Conservation (phyloP, 2,113 vertebrate species). For the Rhodinocichla rosea region DNA sequence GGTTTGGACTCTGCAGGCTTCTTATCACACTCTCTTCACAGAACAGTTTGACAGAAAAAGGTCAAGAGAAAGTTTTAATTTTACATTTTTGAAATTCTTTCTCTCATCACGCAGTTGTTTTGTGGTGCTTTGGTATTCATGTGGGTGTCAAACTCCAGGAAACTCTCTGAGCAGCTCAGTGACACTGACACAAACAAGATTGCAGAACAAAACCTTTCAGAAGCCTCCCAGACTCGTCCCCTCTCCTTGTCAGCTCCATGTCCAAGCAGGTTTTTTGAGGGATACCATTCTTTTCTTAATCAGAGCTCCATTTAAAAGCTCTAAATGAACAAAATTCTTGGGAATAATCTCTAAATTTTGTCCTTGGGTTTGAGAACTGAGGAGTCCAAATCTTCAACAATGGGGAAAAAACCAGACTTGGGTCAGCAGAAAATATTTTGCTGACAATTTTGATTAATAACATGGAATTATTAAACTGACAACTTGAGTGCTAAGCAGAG, state of each 20-base stretch:
- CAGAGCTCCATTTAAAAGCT: neutral
- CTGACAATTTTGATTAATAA: neutral
- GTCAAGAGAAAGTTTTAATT: conserved; percentile 48
- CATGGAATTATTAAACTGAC: neutral
- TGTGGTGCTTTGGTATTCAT: conserved; percentile 13
- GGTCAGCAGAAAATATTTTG: neutral
- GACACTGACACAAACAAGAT: conserved; percentile 49
- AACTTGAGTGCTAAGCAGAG: neutral
- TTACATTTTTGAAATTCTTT: conserved; percentile 58
- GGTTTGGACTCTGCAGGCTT: neutral
- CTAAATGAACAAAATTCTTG: neutral
- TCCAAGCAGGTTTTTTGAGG: neutral
- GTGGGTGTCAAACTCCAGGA: neutral
- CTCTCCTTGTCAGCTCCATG: neutral
- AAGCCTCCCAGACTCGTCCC: neutral
- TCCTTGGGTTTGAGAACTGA: neutral
- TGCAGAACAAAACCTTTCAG: neutral
- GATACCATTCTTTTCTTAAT: neutral
- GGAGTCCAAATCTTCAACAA: neutral
- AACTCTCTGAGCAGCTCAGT: neutral
- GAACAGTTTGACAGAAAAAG: conserved; percentile 32
- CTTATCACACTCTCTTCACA: neutral
- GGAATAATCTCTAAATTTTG: neutral
- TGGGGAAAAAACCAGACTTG: neutral
- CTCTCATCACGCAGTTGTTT: conserved; percentile 27